Base-by-base conservation (phyloP, 2,888 invertebrate genomes). In the Drosophila testacea region DNA sequence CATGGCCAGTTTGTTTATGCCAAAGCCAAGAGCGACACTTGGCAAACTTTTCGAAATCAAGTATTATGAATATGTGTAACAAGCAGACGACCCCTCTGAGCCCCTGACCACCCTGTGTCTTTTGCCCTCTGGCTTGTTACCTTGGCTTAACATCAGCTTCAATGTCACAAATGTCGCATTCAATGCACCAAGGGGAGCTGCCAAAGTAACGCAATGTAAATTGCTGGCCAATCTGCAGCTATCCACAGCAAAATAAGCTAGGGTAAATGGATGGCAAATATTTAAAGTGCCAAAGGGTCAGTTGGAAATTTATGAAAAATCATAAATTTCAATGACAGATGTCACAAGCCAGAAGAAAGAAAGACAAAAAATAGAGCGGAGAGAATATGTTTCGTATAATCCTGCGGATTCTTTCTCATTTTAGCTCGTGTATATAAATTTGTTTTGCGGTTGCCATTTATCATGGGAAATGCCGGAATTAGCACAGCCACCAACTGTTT, bases 381-480 rank as follows among this genome's bases (percentile, higher is more conserved):
- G n/a, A 34, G 36, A 63, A 47, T 32, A 47, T 32, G 34, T 36
- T 56, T 52, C 48, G 44, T 46, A 30, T 55, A 62, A 56, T 77
- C 36, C 46, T 34, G 41, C 46, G 39, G 22, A 38, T 63, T 55
- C 39, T 47, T 36, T 51, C 36, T 44, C 36, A 39, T 64, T 75
- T 75, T 52, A 38, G 61, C 50, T 66, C 50, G 52, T 57, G 63
- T 69, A 62, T 54, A 72, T 61, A 71, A 79, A 72, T 81, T 66
- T 79, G 64, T 68, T 52, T 62, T 68, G 83, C 57, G 83, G 76
- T 56, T 50, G 55, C 79, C 77, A 84, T 88, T 87, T 80, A 84
- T 86, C 89, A 77, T 77, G 73, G 56, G 42, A 67, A 74, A 63
- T 69, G 69, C 66, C 71, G 60, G 78, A 83, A 80, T 75, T 84